phyloP scores from a whole-genome alignment of 2,888 invertebrate species.

The Ptychoptera contaminata region DNA sequence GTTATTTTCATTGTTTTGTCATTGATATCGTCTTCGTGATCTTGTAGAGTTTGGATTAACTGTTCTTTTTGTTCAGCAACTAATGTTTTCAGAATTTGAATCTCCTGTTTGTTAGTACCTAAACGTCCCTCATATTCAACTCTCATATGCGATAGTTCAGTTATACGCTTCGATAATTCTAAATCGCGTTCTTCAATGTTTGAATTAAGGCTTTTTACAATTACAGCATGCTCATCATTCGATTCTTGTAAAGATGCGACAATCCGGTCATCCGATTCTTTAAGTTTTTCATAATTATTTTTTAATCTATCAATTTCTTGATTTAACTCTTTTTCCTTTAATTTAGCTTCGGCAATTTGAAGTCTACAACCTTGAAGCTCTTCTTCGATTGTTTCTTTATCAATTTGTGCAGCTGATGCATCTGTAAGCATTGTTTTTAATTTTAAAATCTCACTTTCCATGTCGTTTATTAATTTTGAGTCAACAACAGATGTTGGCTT shows the following conservation, averaged over 20 bases:
- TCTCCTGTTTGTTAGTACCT: slow-evolving; percentile 21
- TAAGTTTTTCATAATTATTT: no score
- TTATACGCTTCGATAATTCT: neutral
- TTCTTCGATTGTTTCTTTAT: slow-evolving; percentile 9
- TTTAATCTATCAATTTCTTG: no score
- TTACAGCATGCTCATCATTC: neutral
- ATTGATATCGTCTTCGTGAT: slow-evolving; percentile 20
- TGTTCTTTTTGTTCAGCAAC: slow-evolving; percentile 29
- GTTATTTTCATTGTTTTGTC: slow-evolving; percentile 16
- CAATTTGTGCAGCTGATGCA: neutral
- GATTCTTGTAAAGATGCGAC: no score
- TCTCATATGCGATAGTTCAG: slow-evolving; percentile 2
- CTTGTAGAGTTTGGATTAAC: slow-evolving; percentile 25
- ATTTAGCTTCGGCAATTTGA: slow-evolving; percentile 14
- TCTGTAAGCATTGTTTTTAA: neutral
- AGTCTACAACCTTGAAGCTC: slow-evolving; percentile 14
- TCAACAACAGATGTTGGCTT: no score
- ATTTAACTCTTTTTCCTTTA: no score
- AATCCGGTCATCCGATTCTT: no score
- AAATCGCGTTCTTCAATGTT: neutral
- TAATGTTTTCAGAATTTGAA: slow-evolving; percentile 24
- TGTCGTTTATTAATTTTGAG: no score
- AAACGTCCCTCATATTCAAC: slow-evolving; percentile 8
- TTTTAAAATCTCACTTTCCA: no score
- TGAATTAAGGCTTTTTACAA: neutral